Evolutionary conservation across 2,797 vertebrate species (phyloP).

Genomic region (Rhabdomys pumilio): DNA sequence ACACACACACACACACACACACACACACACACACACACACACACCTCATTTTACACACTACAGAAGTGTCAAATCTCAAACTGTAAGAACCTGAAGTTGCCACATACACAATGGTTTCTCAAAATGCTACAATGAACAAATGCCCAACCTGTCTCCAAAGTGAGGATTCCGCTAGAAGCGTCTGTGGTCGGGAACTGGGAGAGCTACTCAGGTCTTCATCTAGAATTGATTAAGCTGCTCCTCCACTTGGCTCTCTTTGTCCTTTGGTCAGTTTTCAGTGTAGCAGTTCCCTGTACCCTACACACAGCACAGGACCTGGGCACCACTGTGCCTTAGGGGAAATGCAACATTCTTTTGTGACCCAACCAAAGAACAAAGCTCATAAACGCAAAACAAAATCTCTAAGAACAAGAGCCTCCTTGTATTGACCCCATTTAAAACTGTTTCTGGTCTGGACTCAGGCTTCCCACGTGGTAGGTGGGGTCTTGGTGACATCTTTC

Average conservation of each 20-base stretch:
- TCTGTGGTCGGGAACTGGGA: neutral
- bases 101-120: neutral
- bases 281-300: neutral
- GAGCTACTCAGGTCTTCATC: neutral
- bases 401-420: neutral
- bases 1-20: too few relatives aligned
- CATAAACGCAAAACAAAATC: slow-evolving; percentile 4
- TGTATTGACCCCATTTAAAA: neutral
- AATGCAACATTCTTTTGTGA: neutral
- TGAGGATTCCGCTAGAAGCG: neutral
- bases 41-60: neutral
- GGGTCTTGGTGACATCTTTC: neutral
- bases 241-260: neutral
- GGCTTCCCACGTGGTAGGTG: neutral
- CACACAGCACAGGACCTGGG: neutral
- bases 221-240: neutral
- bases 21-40: too few relatives aligned
- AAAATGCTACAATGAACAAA: slow-evolving; percentile 4
- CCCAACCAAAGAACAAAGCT: neutral
- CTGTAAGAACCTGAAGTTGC: neutral
- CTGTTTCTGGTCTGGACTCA: neutral
- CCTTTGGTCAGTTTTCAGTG: neutral
- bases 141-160: neutral
- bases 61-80: neutral
- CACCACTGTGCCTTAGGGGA: neutral